Evolutionary conservation across 2,797 vertebrate genomes (phyloP).

Genomic region (Catostomus latipinnis): DNA sequence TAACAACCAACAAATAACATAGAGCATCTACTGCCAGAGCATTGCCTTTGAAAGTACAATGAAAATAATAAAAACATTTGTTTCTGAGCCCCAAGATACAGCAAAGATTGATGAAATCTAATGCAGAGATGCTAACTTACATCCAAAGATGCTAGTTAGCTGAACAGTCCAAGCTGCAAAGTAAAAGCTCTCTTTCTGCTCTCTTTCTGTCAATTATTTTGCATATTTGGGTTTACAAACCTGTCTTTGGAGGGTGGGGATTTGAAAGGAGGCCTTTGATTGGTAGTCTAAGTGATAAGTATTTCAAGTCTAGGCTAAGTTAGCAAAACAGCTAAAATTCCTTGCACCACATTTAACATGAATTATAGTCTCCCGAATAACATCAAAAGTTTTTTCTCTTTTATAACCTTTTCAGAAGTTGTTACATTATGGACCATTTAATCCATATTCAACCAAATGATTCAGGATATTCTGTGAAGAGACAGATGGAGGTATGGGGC

Average conservation of each 20-base stretch:
- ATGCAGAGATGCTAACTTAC: too few species aligned
- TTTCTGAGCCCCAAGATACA: not conserved
- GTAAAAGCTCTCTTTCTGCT: not conserved
- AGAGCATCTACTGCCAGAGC: not conserved
- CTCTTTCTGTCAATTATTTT: not conserved
- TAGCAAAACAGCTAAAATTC: not conserved
- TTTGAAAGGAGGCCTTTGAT: not conserved
- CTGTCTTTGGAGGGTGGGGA: not conserved
- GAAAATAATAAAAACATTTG: not conserved
- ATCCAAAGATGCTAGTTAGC: not conserved
- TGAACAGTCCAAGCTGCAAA: conserved; percentile 2
- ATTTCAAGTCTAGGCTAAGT: not conserved
- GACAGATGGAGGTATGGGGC: conserved; percentile 33
- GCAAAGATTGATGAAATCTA: too few species aligned
- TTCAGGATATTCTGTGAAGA: conserved; percentile 27
- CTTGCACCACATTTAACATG: not conserved
- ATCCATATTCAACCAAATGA: conserved; percentile 40
- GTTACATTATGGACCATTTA: conserved; percentile 37
- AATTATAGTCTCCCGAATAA: not conserved
- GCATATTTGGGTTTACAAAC: not conserved
- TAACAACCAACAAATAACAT: conserved; percentile 12
- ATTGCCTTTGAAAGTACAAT: conserved; percentile 6
- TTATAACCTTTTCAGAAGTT: not conserved
- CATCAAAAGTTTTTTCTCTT: not conserved
- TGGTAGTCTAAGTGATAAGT: too few species aligned